Base-by-base conservation (phyloP, 2,113 vertebrate genomes). In the Prunella fulvescens region DNA sequence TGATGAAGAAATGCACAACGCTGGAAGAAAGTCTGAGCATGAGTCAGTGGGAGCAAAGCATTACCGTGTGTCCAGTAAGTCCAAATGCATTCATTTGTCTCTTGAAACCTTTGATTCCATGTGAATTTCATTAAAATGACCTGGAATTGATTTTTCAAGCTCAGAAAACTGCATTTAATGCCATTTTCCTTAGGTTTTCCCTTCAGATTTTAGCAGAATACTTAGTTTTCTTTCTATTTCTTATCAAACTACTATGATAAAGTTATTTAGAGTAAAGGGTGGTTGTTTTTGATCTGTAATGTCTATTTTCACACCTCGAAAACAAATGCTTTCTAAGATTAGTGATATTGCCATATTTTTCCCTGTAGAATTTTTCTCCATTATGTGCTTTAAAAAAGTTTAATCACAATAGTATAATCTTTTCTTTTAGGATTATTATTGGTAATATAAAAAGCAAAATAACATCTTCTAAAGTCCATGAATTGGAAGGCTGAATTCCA, bases 11-110 rank as follows among this genome's bases (percentile, higher is more conserved):
- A 73, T 99, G 99, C 81, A 99, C 99, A 15, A 99, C 99, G 1
- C 97, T 99, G 87, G 99, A 99, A 97, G 98, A 99, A 90, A 99
- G 99, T 79, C 97, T 99, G 89, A 98, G 98, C 93, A 99, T 99
- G 99, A 99, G 98, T 58, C 99, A 99, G 78, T 99, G 99, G 99
- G 99, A 99, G 81, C 99, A 99, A 96, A 99, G 97, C 96, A 98
- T 99, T 95, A 98, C 98, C 20, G 88, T 97, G 81, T 99, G 99
- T 88, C 99, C 99, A 33, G 99, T 99, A 98, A 98, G 99, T 98
- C 64, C 31, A 58, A 19, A 2, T 9, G 17, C 11, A 33, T 81
- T 82, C 1, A 35, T 35, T 92, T 65, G 20, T 51, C 35, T 81
- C 42, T 71, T 51, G 47, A 72, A 74, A 35, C 51, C 73, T 71